Evolutionary conservation across 2,888 invertebrate genomes (phyloP), one percentile per base, ranked within the genome.

Genomic region (Dichetophora obliterata): DNA sequence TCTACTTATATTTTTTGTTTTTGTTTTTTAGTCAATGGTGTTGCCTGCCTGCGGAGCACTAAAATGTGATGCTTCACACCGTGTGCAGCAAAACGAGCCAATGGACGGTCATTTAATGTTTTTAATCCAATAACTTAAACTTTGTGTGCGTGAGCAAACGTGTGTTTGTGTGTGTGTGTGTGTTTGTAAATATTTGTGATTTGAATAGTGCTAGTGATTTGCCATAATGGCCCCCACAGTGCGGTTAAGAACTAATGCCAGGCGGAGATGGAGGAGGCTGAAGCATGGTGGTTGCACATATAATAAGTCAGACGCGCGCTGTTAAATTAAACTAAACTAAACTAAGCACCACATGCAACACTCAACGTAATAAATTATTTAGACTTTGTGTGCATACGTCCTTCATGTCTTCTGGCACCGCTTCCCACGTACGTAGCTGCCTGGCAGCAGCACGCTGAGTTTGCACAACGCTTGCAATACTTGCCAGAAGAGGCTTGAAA

Each of bases 241-340:
- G 57, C 22, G 68, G 57, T 14, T 14, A 22, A 19, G 5, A 27
- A 31, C 27, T 3, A 50, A 14, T 59, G 48, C 48, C 5, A 43
- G 9, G 66, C 31, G 8, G 14, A 6, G 37, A 31, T 31, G 24
- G 66, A 19, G 22, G 27, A 22, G 48, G 27, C 11, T 14, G 16
- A 68, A 19, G 50, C 65, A 52, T 50, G 48, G 19, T 19, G 16
- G 54, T 19, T 8, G 14, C 48, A 59, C 68, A 75, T 73, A 77
- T 79, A 79, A 77, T 79, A 75, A 74, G 74, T 75, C 70, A 71
- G 68, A 59, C 54, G 68, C 61, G 50, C 76, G 72, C 72, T 74
- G 77, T 75, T 75, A 76, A 78, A 79, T 76, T 78, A 78, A 79
- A 75, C 73, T 77, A 76, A 78, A 74, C 76, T 72, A 74, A 79